Conservation (phyloP, 2,113 vertebrate genomes). For the Tragelaphus strepsiceros region DNA sequence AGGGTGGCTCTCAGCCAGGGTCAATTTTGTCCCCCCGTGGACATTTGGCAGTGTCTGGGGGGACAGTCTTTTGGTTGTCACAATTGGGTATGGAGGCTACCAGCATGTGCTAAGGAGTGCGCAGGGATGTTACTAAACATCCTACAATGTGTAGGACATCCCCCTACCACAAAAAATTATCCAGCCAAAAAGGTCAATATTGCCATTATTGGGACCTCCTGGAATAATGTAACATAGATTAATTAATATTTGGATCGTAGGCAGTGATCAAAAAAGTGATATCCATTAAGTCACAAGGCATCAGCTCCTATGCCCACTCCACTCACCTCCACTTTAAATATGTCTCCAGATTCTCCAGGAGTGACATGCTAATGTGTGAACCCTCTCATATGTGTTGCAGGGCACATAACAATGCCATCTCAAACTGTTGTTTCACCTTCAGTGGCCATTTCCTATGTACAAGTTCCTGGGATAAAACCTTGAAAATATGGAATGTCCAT, state of each 20-base stretch:
- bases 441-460: constrained; percentile 83
- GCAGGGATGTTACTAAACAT: background rate
- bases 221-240: too few relatives aligned
- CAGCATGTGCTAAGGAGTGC: background rate
- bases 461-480: constrained; percentile 83
- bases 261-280: background rate
- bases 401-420: constrained; percentile 79
- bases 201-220: background rate
- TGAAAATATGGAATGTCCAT: constrained; percentile 85
- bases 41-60: background rate
- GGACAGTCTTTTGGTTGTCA: background rate
- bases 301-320: background rate
- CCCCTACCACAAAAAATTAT: background rate
- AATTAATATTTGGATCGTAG: background rate
- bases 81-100: background rate
- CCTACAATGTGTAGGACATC: too few relatives aligned
- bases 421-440: constrained; percentile 83
- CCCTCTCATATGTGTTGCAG: constrained; percentile 68
- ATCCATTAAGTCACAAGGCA: background rate
- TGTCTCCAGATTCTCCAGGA: too few relatives aligned
- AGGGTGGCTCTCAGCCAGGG: background rate
- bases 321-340: rapidly evolving
- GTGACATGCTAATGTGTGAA: rapidly evolving
- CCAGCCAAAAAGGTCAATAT: background rate
- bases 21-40: background rate